Evolutionary conservation across 1,140 invertebrate species (phyloP).

Genomic region (Cecropterus lyciades): DNA sequence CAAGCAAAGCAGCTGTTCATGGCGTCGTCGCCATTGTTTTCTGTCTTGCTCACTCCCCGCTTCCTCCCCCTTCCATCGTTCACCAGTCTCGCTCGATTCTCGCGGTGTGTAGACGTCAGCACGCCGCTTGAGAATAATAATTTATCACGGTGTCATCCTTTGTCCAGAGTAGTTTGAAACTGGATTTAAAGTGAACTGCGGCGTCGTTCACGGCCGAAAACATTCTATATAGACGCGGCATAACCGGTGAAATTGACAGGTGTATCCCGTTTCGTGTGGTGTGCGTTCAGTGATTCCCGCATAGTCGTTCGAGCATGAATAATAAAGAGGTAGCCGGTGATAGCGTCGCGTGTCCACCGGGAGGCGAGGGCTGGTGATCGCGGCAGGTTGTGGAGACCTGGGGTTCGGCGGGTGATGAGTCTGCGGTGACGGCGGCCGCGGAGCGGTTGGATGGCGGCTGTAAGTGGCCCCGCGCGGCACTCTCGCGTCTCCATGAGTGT

Average conservation of each 20-base stretch:
- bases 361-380: constrained; percentile 69
- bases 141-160: constrained; percentile 74
- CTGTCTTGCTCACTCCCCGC: constrained; percentile 66
- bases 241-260: constrained; percentile 60
- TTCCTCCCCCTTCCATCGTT: constrained; percentile 54
- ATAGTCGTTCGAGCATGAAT: constrained; percentile 82
- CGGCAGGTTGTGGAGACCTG: constrained; percentile 53
- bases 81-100: constrained; percentile 81
- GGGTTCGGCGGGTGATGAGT: constrained; percentile 71
- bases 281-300: constrained; percentile 76
- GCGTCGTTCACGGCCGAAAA: constrained; percentile 28
- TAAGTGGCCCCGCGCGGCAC: constrained; percentile 91
- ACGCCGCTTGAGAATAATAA: constrained; percentile 48
- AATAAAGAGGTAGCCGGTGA: constrained; percentile 81
- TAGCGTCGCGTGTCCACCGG: constrained; percentile 69
- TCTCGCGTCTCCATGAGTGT: constrained; percentile 91
- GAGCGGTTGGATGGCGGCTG: constrained; percentile 90
- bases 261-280: constrained; percentile 61
- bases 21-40: constrained; percentile 76
- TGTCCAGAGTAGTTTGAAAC: constrained; percentile 68
- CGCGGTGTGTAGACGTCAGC: constrained; percentile 66
- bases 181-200: constrained; percentile 33
- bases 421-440: constrained; percentile 77
- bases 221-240: constrained; percentile 36
- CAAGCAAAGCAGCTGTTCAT: constrained; percentile 77